These are phyloP conservation scores for Ursus arctos DNA, from an alignment of 2,113 vertebrate species.

Conservation along the genomic window DNA sequence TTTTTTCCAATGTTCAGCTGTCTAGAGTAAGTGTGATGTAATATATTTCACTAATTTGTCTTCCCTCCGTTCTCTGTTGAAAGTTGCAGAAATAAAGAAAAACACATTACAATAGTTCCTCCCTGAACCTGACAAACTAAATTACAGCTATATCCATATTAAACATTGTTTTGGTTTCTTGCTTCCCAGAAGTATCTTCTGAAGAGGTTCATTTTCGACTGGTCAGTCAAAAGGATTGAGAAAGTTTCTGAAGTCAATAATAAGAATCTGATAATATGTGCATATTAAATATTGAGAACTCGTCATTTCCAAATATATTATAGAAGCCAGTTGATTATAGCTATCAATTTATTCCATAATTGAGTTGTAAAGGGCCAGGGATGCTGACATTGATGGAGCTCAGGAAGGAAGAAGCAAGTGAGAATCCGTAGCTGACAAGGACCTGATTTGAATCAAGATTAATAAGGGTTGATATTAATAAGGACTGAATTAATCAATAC, in stretches of 20 bases:
- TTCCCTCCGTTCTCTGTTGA: background rate
- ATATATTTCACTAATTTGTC: background rate
- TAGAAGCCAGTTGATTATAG: background rate
- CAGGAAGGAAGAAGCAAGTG: background rate
- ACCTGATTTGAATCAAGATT: background rate
- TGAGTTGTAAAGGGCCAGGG: background rate
- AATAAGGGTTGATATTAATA: background rate
- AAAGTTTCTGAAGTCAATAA: background rate
- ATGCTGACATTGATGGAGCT: background rate
- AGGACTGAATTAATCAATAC: background rate
- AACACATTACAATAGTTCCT: background rate
- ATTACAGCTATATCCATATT: background rate
- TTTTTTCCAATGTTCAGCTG: background rate
- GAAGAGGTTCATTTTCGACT: background rate
- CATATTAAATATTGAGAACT: background rate
- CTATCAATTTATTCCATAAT: background rate
- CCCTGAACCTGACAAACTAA: background rate
- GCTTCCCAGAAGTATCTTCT: background rate
- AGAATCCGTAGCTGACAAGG: background rate
- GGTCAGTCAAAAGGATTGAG: background rate
- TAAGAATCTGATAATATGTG: background rate
- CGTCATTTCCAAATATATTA: background rate
- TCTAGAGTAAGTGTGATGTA: background rate
- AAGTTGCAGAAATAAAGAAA: background rate
- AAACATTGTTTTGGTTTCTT: background rate